A percentile compares a stretch with the other conserved stretches of the same genome.
These are phyloP conservation scores for Ficedula albicollis DNA, from an alignment of 2,797 vertebrate genomes.

Conservation along the genomic window DNA sequence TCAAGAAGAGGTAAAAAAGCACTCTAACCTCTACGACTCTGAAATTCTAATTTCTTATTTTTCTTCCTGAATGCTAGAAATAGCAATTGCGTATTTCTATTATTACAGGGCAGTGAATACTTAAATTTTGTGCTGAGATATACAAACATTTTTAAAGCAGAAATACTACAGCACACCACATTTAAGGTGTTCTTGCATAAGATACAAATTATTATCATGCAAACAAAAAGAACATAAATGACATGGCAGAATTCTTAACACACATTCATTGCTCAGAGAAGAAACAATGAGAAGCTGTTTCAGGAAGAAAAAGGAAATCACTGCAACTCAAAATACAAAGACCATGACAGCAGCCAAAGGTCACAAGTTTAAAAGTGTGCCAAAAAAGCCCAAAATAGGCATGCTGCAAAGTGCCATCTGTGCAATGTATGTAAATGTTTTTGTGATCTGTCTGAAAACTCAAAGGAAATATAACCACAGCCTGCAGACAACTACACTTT, in stretches of 20 bases:
- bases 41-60: not conserved
- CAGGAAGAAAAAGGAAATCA: not conserved
- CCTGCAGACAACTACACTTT: not conserved
- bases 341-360: not conserved
- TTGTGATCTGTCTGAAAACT: not conserved
- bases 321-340: not conserved
- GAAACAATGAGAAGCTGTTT: not conserved
- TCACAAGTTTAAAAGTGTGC: conserved; percentile 36
- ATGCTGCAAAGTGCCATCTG: conserved; percentile 15
- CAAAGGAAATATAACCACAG: not conserved
- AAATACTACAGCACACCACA: not conserved
- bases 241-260: not conserved
- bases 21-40: not conserved
- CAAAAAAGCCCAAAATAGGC: not conserved
- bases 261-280: not conserved
- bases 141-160: not conserved
- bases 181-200: not conserved
- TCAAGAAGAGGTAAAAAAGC: not conserved
- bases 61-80: not conserved
- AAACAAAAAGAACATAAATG: not conserved
- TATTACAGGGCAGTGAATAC: not conserved
- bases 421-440: not conserved
- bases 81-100: not conserved
- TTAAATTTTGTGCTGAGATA: not conserved
- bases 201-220: not conserved